Percentiles rank a stretch among this genome's conserved stretches.
Conservation (phyloP, 2,797 vertebrate species). For the Austrolebias charrua region DNA sequence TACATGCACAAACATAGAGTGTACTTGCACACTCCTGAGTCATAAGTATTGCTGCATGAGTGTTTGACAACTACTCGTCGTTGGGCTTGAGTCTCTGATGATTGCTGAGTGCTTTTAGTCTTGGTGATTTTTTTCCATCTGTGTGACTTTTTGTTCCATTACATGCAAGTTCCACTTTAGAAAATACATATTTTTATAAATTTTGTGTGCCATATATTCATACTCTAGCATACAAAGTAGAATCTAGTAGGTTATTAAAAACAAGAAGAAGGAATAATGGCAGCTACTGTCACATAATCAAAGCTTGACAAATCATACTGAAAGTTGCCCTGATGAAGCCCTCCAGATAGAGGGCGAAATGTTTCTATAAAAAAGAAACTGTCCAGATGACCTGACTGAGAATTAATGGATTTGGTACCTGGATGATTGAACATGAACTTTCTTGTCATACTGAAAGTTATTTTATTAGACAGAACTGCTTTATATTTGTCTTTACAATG, state of each 20-base stretch:
- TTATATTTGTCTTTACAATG: conserved; percentile 5
- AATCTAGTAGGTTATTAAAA: conserved; percentile 8
- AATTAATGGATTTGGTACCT: no score
- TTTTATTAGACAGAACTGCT: conserved; percentile 8
- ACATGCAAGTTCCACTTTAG: conserved; percentile 50
- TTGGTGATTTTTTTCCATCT: conserved; percentile 62
- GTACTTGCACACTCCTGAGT: conserved; percentile 21
- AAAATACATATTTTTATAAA: conserved; percentile 41
- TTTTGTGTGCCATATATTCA: conserved; percentile 19
- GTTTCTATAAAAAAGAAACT: no score
- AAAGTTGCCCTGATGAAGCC: not conserved
- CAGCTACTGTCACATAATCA: conserved; percentile 29
- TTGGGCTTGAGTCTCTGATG: conserved; percentile 64
- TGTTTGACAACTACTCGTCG: conserved; percentile 61
- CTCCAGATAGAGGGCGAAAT: no score
- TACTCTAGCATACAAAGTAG: not conserved
- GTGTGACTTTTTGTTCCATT: conserved; percentile 38
- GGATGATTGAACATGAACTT: no score
- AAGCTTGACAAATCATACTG: conserved; percentile 15
- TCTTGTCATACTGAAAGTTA: not conserved
- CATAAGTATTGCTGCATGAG: conserved; percentile 37
- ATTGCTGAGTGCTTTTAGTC: conserved; percentile 67
- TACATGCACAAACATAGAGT: conserved; percentile 5
- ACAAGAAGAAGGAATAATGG: not conserved
- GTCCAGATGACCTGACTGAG: no score